Conservation (phyloP, 1,140 invertebrate genomes). For the Venustaconcha ellipsiformis region DNA sequence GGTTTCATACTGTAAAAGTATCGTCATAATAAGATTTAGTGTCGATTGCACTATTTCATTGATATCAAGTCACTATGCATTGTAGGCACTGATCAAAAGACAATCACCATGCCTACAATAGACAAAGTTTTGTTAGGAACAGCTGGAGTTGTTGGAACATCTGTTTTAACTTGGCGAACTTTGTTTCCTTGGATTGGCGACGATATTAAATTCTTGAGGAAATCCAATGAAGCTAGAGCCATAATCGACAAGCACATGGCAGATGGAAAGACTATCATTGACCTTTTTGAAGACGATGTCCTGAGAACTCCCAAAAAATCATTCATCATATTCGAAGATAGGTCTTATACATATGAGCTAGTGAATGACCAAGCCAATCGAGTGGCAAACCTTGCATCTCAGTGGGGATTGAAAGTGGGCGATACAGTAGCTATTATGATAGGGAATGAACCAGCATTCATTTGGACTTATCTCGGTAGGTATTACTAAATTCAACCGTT, state of each 20-base stretch:
- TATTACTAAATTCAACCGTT: neutral
- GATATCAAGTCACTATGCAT: no score
- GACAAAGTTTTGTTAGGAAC: constrained; percentile 27
- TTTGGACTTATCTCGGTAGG: constrained; percentile 62
- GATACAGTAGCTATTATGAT: constrained; percentile 55
- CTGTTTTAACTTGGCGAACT: constrained; percentile 34
- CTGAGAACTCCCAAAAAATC: constrained; percentile 32
- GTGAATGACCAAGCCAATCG: constrained; percentile 53
- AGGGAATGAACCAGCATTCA: constrained; percentile 57
- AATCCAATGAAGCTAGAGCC: constrained; percentile 10
- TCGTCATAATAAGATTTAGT: no score
- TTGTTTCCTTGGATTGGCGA: constrained; percentile 44
- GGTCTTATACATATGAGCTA: constrained; percentile 47
- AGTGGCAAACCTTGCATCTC: constrained; percentile 46
- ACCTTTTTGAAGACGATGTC: constrained; percentile 56
- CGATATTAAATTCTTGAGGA: constrained; percentile 35
- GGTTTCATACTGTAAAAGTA: no score
- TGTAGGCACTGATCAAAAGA: no score
- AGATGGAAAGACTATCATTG: constrained; percentile 37
- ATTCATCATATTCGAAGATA: constrained; percentile 56
- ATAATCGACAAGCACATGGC: constrained; percentile 6
- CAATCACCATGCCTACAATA: neutral
- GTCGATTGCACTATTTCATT: no score
- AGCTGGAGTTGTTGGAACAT: constrained; percentile 23
- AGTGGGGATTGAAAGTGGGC: constrained; percentile 37